phyloP scores from a whole-genome alignment of 2,888 invertebrate genomes.

The Xylota sylvarum region DNA sequence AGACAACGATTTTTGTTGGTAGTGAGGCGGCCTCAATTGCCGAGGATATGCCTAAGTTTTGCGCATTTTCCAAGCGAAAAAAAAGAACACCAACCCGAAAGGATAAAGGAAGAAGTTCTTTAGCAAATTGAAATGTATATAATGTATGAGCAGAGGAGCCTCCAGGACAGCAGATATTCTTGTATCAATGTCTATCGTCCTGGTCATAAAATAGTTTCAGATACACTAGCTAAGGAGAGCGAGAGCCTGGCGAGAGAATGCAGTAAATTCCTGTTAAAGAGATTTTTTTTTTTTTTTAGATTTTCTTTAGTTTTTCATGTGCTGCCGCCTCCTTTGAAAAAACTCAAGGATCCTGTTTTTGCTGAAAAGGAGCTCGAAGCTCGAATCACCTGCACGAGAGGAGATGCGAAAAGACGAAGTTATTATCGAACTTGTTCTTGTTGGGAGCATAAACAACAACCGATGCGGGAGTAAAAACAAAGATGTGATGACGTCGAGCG shows the following conservation, averaged over 20 bases:
- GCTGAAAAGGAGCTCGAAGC: not conserved
- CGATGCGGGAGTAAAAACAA: slow-evolving; percentile 46
- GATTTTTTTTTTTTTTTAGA: no score
- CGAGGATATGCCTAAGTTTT: slow-evolving; percentile 63
- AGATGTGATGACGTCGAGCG: not conserved
- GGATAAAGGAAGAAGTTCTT: slow-evolving; percentile 62
- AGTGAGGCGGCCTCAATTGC: slow-evolving; percentile 14
- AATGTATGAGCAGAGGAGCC: slow-evolving; percentile 70
- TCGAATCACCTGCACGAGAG: slow-evolving; percentile 59
- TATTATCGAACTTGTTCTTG: slow-evolving; percentile 69
- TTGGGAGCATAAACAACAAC: slow-evolving; percentile 63
- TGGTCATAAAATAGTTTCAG: slow-evolving; percentile 74
- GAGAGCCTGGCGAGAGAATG: slow-evolving; percentile 44
- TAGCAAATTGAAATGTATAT: slow-evolving; percentile 76
- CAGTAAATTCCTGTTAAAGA: slow-evolving; percentile 64
- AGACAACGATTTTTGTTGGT: slow-evolving; percentile 47
- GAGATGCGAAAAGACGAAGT: slow-evolving; percentile 64
- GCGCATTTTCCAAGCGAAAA: slow-evolving; percentile 52
- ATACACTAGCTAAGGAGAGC: slow-evolving; percentile 35
- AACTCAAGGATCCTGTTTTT: slow-evolving; percentile 35
- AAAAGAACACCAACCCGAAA: not conserved
- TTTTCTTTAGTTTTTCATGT: slow-evolving; percentile 24
- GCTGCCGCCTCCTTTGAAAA: not conserved
- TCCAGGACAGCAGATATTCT: slow-evolving; percentile 62
- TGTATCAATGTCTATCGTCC: slow-evolving; percentile 68